Percentiles rank a stretch among this genome's conserved stretches.
phyloP scores from a whole-genome alignment of 2,113 vertebrate genomes.

The Chloroceryle aenea region DNA sequence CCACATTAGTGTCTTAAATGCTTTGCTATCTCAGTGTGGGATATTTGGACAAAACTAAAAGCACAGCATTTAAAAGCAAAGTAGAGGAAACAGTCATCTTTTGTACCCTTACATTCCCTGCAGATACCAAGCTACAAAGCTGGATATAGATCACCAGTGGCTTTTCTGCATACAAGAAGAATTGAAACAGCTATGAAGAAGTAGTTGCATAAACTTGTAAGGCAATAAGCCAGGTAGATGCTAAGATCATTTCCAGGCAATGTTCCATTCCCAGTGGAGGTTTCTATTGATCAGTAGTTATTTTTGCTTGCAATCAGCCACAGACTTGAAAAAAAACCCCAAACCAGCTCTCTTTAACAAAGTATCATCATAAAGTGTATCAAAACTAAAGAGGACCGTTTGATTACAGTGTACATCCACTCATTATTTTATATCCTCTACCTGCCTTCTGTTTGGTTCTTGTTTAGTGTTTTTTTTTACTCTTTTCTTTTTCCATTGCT shows the following conservation, averaged over 20 bases:
- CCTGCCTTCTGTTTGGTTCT: not conserved
- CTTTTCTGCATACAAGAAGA: not conserved
- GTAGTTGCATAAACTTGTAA: not conserved
- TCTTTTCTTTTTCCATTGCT: not conserved
- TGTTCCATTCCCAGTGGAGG: constrained; percentile 25
- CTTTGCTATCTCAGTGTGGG: not conserved
- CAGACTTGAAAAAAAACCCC: not conserved
- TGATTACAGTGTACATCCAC: not conserved
- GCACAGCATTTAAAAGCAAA: not conserved
- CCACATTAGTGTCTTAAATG: fast-evolving
- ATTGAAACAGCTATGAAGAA: not conserved
- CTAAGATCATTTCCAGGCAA: constrained; percentile 56
- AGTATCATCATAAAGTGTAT: not conserved
- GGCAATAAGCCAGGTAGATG: constrained; percentile 1
- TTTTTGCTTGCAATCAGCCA: constrained; percentile 25
- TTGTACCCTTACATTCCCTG: not conserved
- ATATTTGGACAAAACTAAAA: not conserved
- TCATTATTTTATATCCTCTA: not conserved
- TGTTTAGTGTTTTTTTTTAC: not conserved
- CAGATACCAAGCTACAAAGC: not conserved
- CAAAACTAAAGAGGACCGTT: not conserved
- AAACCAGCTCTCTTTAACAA: not conserved
- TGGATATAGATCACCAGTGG: not conserved
- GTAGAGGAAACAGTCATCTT: not conserved
- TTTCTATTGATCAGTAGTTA: constrained; percentile 47